Evolutionary conservation across 2,113 vertebrate species (phyloP).

Genomic region (Solenodon paradoxus): DNA sequence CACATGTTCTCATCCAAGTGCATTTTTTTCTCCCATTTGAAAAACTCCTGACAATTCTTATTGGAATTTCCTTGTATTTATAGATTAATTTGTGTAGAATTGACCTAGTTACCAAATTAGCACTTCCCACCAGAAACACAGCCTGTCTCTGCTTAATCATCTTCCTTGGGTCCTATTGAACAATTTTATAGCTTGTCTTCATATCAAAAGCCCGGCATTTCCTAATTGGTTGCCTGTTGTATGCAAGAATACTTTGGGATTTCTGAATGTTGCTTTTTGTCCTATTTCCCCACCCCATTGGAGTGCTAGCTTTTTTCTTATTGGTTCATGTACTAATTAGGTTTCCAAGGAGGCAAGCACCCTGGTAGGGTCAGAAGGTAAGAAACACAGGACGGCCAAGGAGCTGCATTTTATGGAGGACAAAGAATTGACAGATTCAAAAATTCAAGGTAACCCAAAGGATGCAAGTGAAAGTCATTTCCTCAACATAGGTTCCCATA

Average conservation of each 20-base stretch:
- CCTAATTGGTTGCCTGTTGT: background rate
- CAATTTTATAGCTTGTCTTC: background rate
- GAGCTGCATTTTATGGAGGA: background rate
- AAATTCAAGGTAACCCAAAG: background rate
- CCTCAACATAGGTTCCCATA: background rate
- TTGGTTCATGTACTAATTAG: background rate
- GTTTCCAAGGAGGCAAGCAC: background rate
- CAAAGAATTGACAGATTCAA: background rate
- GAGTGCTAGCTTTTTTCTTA: background rate
- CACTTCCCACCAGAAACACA: background rate
- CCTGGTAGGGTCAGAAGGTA: background rate
- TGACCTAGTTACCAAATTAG: background rate
- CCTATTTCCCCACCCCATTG: too few relatives aligned
- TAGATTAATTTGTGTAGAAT: background rate
- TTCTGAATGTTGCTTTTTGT: background rate
- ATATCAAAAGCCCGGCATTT: background rate
- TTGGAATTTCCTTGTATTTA: too few relatives aligned
- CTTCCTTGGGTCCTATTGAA: background rate
- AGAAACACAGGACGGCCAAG: background rate
- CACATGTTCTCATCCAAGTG: background rate
- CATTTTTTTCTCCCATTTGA: background rate
- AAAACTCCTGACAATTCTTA: background rate
- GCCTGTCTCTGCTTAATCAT: background rate
- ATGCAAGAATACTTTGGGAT: background rate
- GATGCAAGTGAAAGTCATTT: background rate